Evolutionary conservation across 2,113 vertebrate genomes (phyloP).

Genomic region (Perca schrenkii): DNA sequence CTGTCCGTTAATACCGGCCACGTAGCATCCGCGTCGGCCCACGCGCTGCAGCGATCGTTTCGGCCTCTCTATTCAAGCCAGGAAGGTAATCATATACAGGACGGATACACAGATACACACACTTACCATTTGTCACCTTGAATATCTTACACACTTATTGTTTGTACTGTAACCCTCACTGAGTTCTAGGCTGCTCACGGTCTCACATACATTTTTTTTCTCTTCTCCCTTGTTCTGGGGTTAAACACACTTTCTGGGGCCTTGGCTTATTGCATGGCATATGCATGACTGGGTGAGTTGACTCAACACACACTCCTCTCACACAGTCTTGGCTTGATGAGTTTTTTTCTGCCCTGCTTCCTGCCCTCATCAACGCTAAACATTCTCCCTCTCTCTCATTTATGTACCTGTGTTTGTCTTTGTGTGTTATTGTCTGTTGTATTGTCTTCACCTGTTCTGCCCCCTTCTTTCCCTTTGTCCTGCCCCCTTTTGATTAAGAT

Average conservation of each 20-base stretch:
- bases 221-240: slow-evolving; percentile 51
- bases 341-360: slow-evolving; percentile 31
- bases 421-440: slow-evolving; percentile 28
- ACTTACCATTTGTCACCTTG: background rate
- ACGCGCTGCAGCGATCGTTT: too few relatives aligned
- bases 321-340: slow-evolving; percentile 32
- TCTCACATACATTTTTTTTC: slow-evolving; percentile 55
- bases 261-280: slow-evolving; percentile 84
- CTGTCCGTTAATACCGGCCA: too few relatives aligned
- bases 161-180: slow-evolving; percentile 6
- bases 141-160: background rate
- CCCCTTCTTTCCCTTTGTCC: slow-evolving; percentile 33
- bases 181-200: slow-evolving; percentile 37
- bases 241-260: slow-evolving; percentile 60
- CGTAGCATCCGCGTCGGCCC: too few relatives aligned
- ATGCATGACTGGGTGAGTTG: slow-evolving; percentile 86
- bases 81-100: too few relatives aligned
- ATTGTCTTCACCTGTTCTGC: slow-evolving; percentile 41
- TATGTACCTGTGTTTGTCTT: slow-evolving; percentile 15
- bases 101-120: too few relatives aligned
- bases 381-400: slow-evolving; percentile 20
- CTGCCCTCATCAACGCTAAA: slow-evolving; percentile 57
- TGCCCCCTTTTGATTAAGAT: slow-evolving; percentile 81
- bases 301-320: slow-evolving; percentile 52
- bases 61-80: too few relatives aligned